Conservation (phyloP, 2,888 invertebrate genomes). For the Beris chalybata region DNA sequence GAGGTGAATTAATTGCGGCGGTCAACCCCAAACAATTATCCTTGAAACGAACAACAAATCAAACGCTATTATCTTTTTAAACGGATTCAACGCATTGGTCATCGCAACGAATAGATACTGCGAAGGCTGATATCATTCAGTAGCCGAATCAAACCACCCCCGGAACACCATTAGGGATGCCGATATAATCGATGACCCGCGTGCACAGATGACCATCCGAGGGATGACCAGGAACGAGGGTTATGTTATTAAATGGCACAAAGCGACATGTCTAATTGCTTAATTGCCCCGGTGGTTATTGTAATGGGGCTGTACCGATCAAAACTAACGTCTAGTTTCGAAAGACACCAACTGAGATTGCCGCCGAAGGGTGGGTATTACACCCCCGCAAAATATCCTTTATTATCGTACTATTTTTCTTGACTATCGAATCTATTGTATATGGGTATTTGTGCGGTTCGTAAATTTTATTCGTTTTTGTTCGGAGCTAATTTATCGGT, state of each 20-base stretch:
- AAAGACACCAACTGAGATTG: conserved; percentile 7
- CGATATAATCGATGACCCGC: conserved; percentile 32
- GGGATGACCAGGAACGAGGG: conserved; percentile 18
- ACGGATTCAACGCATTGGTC: not conserved
- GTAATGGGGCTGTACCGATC: conserved; percentile 12
- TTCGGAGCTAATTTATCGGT: conserved; percentile 27
- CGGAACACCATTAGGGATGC: conserved; percentile 2
- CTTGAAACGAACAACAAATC: conserved; percentile 11
- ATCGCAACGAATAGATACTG: not conserved
- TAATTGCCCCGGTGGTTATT: conserved; percentile 30
- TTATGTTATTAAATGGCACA: conserved; percentile 33
- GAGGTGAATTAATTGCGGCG: conserved; percentile 13
- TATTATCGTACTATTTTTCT: conserved; percentile 14
- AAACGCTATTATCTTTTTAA: not conserved
- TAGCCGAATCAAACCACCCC: not conserved
- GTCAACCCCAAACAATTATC: conserved; percentile 11
- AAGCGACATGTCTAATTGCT: conserved; percentile 33
- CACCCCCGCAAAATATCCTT: conserved; percentile 26
- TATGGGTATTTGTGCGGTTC: conserved; percentile 1
- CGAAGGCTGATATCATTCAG: not conserved
- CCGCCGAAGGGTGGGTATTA: not conserved
- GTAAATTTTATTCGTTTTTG: conserved; percentile 4
- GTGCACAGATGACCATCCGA: conserved; percentile 4
- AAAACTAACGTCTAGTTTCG: not conserved
- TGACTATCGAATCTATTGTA: not conserved